Evolutionary conservation across 2,113 vertebrate species (phyloP).

Genomic region (Gila orcuttii): DNA sequence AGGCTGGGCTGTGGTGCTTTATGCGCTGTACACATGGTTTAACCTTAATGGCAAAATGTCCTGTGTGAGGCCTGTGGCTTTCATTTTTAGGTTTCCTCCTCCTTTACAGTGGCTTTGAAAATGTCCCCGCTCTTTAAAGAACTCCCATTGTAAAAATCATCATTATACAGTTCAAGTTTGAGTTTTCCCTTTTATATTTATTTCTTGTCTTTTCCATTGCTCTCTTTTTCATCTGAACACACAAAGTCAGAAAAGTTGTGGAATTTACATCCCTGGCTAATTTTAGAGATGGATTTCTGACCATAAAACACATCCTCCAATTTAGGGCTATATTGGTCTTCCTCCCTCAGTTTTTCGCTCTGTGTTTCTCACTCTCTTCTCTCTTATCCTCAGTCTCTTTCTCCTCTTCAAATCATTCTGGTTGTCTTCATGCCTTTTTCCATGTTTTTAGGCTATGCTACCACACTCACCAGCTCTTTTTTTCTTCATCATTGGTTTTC

Average conservation of each 20-base stretch:
- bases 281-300: slow-evolving; percentile 81
- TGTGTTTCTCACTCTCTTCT: slow-evolving; percentile 55
- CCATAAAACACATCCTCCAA: slow-evolving; percentile 81
- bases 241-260: slow-evolving; percentile 68
- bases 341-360: slow-evolving; percentile 64
- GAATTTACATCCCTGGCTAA: slow-evolving; percentile 79
- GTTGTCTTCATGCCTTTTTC: neutral
- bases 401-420: slow-evolving; percentile 9
- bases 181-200: slow-evolving; percentile 61
- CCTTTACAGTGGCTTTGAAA: slow-evolving; percentile 71
- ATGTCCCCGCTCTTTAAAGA: slow-evolving; percentile 67
- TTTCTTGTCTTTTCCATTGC: slow-evolving; percentile 58
- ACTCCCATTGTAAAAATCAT: slow-evolving; percentile 63
- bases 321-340: slow-evolving; percentile 79
- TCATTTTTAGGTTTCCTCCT: slow-evolving; percentile 64
- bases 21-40: slow-evolving; percentile 56
- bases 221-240: slow-evolving; percentile 65
- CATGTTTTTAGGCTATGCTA: neutral
- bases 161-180: slow-evolving; percentile 64
- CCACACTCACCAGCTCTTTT: slow-evolving; percentile 7
- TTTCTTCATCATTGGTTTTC: neutral
- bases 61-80: slow-evolving; percentile 66
- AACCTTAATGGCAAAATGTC: slow-evolving; percentile 64
- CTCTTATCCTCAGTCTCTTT: neutral
- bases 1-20: slow-evolving; percentile 66